Conservation (phyloP, 2,888 invertebrate genomes). For the Amaurobius ferox region DNA sequence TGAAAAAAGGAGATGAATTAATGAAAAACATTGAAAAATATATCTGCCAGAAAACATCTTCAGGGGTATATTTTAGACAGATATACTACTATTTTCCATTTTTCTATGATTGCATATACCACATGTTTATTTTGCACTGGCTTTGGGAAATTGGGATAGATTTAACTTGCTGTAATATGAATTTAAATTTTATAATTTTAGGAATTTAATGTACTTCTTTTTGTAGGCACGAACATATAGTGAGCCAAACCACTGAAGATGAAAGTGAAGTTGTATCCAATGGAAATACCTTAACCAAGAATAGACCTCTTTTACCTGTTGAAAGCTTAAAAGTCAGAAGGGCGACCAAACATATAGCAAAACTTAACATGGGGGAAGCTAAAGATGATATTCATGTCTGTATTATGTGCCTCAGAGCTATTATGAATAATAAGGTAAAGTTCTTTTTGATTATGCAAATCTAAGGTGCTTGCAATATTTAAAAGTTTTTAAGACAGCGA, state of each 20-base stretch:
- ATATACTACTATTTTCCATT: too few relatives aligned
- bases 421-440: constrained; percentile 97
- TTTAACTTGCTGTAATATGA: too few relatives aligned
- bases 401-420: constrained; percentile 98
- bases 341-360: constrained; percentile 88
- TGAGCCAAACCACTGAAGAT: constrained; percentile 63
- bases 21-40: too few relatives aligned
- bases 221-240: constrained; percentile 64
- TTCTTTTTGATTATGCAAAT: neutral
- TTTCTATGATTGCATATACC: too few relatives aligned
- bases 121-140: neutral
- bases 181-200: too few relatives aligned
- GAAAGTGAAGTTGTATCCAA: constrained; percentile 56
- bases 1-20: too few relatives aligned
- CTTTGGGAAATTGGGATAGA: neutral
- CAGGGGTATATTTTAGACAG: too few relatives aligned
- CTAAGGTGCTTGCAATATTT: too few relatives aligned
- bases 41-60: too few relatives aligned
- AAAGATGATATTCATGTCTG: constrained; percentile 99
- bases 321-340: constrained; percentile 85
- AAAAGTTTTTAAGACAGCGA: too few relatives aligned
- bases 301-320: constrained; percentile 77
- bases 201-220: too few relatives aligned
- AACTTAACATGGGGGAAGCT: constrained; percentile 95
- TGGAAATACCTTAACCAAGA: constrained; percentile 42